These are phyloP conservation scores for Pterostichus madidus DNA, from an alignment of 2,888 invertebrate genomes.

Conservation along the genomic window DNA sequence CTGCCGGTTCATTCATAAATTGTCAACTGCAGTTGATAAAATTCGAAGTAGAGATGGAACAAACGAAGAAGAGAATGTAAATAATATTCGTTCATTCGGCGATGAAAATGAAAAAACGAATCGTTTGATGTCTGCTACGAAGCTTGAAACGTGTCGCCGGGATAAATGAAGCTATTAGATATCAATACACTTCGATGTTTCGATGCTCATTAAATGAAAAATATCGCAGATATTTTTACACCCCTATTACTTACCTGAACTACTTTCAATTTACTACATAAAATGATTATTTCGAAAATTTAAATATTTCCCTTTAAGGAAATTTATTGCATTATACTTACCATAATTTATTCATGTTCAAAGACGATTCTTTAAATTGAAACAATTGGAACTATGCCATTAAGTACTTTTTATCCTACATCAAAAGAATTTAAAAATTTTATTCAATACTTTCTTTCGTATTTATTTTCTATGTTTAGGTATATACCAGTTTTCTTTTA, in stretches of 20 bases:
- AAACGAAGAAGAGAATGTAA: conserved; percentile 19
- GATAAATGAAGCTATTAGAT: conserved; percentile 30
- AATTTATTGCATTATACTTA: too few relatives aligned
- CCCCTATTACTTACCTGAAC: not conserved
- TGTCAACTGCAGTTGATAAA: conserved; percentile 48
- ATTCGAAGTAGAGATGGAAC: conserved; percentile 1
- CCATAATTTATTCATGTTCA: too few relatives aligned
- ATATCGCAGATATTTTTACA: not conserved
- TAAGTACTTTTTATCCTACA: too few relatives aligned
- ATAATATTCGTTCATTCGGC: conserved; percentile 13
- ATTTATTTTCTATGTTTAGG: too few relatives aligned
- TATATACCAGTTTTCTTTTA: too few relatives aligned
- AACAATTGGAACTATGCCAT: too few relatives aligned
- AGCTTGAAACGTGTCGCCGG: not conserved
- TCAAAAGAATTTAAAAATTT: too few relatives aligned
- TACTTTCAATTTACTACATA: too few relatives aligned
- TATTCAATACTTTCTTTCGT: too few relatives aligned
- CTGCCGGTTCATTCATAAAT: conserved; percentile 17
- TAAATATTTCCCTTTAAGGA: too few relatives aligned
- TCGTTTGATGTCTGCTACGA: conserved; percentile 21
- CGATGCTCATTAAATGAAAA: not conserved
- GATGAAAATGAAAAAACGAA: conserved; percentile 11
- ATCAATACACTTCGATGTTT: conserved; percentile 27
- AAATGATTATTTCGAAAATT: too few relatives aligned
- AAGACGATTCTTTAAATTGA: too few relatives aligned